Evolutionary conservation across 2,797 vertebrate species (phyloP).

Genomic region (Spea hammondii): DNA sequence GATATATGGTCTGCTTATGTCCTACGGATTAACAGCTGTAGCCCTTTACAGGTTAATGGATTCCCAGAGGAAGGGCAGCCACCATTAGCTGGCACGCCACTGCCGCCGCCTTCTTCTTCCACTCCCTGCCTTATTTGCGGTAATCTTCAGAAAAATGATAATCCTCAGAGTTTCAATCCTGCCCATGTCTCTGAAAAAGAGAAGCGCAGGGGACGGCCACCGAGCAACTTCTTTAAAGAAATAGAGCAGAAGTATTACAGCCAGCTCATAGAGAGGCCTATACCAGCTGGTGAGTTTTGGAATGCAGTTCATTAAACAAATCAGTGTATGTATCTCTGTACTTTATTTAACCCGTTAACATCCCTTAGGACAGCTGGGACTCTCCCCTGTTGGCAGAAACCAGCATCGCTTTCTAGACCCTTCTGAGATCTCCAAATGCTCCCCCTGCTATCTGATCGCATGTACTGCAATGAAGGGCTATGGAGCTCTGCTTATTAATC

Average conservation of each 20-base stretch:
- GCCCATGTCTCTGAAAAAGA: conserved; percentile 63
- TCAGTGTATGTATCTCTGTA: too few species aligned
- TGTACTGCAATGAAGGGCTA: too few species aligned
- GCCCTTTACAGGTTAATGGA: conserved; percentile 7
- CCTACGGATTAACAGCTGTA: neutral
- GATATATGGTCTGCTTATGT: neutral
- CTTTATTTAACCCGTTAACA: too few species aligned
- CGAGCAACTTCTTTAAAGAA: conserved; percentile 85
- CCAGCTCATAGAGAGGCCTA: conserved; percentile 84
- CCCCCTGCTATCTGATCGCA: too few species aligned
- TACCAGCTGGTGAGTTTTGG: conserved; percentile 78
- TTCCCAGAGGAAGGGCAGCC: conserved; percentile 53
- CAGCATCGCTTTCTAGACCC: too few species aligned
- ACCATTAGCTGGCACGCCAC: conserved; percentile 52
- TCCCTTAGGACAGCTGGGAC: too few species aligned
- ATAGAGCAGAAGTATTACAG: conserved; percentile 90
- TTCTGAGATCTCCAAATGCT: too few species aligned
- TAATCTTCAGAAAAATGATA: conserved; percentile 51
- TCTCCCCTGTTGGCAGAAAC: too few species aligned
- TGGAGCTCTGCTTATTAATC: too few species aligned
- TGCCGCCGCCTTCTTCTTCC: conserved; percentile 60
- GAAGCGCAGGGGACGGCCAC: conserved; percentile 85
- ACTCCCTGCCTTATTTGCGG: conserved; percentile 55
- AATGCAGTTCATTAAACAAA: neutral
- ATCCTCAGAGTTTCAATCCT: conserved; percentile 17